Evolutionary conservation across 2,888 invertebrate species (phyloP), one percentile per base, ranked within the genome.

Genomic region (Halocaridina rubra): DNA sequence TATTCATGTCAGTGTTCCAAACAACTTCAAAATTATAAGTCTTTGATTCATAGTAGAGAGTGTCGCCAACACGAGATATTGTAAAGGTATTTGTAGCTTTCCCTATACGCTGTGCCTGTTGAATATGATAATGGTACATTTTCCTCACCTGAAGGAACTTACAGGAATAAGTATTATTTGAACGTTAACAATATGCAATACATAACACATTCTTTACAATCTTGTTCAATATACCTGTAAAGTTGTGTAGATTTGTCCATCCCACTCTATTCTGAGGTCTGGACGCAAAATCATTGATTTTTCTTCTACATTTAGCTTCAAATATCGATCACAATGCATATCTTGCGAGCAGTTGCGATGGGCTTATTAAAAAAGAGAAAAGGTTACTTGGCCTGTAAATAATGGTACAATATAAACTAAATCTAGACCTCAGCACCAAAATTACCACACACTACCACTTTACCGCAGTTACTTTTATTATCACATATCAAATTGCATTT

Each of bases 11-110:
- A 5, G 74, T 77, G 75, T 93, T 94, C 91, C 95, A 95, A 1
- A 94, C 92, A 0, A 96, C 93, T 91, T 94, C 95, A 90, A 95
- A 96, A 79, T 94, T 94, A 89, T 95, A 94, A 81, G 92, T 92
- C 85, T 93, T 93, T 0, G 95, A 95, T 24, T 93, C 93, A 86
- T 96, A 93, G 0, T 94, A 91, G 0, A 96, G 91, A 0, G 93
- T 93, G 81, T 94, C 93, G 0, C 96, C 96, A 0, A 95, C 92
- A 78, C 93, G 92, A 8, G 93, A 93, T 2, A 96, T 92, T 0
- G 93, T 93, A 90, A 95, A 96, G 77, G 93, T 93, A 89, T 93
- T 92, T 90, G 92, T 93, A 90, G 92, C 92, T 90, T 91, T 93
- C 88, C 93, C 93, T 89, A 93, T 94, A 91, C 92, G 93, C 90